Evolutionary conservation across 2,888 invertebrate species (phyloP).

Genomic region (Hypsopygia costalis): DNA sequence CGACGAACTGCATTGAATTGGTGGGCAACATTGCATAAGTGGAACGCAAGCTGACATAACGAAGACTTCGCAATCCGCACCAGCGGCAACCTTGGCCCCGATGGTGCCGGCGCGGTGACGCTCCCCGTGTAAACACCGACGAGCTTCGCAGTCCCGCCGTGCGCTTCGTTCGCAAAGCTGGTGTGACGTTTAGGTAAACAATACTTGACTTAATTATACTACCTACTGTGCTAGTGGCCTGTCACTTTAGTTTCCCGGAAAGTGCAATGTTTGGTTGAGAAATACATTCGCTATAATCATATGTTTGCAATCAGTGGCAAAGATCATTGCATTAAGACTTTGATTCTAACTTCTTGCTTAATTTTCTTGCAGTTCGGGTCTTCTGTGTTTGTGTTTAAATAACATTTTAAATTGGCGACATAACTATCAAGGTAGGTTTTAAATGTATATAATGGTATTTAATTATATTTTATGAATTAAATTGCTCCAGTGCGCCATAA

Average conservation of each 20-base stretch:
- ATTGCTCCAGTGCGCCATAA: too few species aligned
- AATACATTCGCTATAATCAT: too few species aligned
- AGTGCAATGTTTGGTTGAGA: not conserved
- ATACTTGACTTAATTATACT: conserved; percentile 13
- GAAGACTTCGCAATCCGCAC: conserved; percentile 62
- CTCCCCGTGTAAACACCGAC: conserved; percentile 13
- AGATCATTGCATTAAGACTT: too few species aligned
- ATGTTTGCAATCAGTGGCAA: too few species aligned
- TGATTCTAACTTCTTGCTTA: too few species aligned
- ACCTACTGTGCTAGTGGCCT: conserved; percentile 17
- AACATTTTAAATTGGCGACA: too few species aligned
- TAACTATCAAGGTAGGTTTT: too few species aligned
- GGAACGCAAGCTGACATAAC: conserved; percentile 77
- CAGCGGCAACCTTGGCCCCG: conserved; percentile 65
- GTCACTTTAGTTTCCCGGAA: not conserved
- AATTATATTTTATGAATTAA: too few species aligned
- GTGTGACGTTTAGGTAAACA: conserved; percentile 20
- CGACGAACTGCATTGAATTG: conserved; percentile 69
- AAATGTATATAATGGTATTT: too few species aligned
- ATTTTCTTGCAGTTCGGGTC: too few species aligned
- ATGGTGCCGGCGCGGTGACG: conserved; percentile 34
- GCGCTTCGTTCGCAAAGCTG: conserved; percentile 37
- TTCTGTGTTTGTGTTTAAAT: too few species aligned
- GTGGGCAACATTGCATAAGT: conserved; percentile 70
- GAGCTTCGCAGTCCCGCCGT: conserved; percentile 21